A percentile compares a stretch with the other conserved stretches of the same genome.
phyloP scores from a whole-genome alignment of 2,113 vertebrate genomes.

The Fulmarus glacialis region DNA sequence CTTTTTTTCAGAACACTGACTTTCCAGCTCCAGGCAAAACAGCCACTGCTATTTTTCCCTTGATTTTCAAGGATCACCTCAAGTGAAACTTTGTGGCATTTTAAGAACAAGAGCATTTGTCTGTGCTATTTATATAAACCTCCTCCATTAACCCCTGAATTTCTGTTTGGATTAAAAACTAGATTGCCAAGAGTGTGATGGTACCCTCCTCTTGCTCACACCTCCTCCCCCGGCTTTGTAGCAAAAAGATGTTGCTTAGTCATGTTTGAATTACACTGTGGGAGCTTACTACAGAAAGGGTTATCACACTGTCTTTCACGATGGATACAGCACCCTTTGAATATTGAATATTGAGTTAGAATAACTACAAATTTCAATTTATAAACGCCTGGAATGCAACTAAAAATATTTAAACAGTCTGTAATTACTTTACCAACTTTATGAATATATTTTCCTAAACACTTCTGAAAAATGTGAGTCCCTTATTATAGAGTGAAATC shows the following conservation, averaged over 20 bases:
- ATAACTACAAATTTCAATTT: not conserved
- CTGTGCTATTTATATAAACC: constrained; percentile 39
- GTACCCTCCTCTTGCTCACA: not conserved
- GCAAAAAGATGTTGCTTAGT: not conserved
- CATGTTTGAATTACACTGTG: not conserved
- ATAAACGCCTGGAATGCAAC: not conserved
- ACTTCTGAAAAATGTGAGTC: not conserved
- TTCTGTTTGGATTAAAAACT: not conserved
- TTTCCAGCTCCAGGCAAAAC: constrained; percentile 62
- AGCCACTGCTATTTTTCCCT: constrained; percentile 57
- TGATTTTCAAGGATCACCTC: constrained; percentile 63
- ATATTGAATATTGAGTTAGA: not conserved
- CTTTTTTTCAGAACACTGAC: constrained; percentile 66
- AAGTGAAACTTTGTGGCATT: constrained; percentile 65
- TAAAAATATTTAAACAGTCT: not conserved
- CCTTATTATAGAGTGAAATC: not conserved
- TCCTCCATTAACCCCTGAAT: constrained; percentile 25
- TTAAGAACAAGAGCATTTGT: constrained; percentile 51
- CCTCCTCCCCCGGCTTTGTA: not conserved
- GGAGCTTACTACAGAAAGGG: not conserved
- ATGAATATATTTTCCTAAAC: not conserved
- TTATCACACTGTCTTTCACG: not conserved
- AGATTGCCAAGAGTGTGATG: not conserved
- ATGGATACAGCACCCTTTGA: not conserved
- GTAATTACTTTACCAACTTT: not conserved